These are phyloP conservation scores for Cetoscarus ocellatus DNA, from an alignment of 2,797 vertebrate species.

Conservation along the genomic window DNA sequence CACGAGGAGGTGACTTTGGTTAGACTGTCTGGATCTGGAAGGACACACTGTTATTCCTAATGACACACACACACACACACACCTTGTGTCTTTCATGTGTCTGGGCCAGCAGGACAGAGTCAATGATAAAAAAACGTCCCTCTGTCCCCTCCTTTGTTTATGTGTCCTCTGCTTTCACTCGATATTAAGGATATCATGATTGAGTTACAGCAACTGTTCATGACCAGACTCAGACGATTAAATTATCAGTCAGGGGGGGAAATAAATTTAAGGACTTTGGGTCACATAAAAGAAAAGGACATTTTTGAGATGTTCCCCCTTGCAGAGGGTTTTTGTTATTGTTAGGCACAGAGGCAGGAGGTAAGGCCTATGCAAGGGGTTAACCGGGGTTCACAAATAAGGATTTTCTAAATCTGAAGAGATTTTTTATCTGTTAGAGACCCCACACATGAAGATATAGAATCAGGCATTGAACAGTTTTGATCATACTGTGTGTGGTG, in stretches of 20 bases:
- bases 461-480: too few species aligned
- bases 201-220: neutral
- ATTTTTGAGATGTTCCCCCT: neutral
- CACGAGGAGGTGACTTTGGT: slow-evolving; percentile 53
- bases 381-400: too few species aligned
- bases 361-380: too few species aligned
- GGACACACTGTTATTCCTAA: slow-evolving; percentile 44
- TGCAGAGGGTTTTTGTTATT: neutral
- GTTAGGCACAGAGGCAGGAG: neutral
- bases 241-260: neutral
- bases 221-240: neutral
- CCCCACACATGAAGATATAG: too few species aligned
- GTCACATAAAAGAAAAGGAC: neutral
- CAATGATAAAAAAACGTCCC: slow-evolving; percentile 19
- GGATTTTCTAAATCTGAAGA: too few species aligned
- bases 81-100: slow-evolving; percentile 7
- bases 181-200: neutral
- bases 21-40: slow-evolving; percentile 56
- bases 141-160: slow-evolving; percentile 2
- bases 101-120: slow-evolving; percentile 33
- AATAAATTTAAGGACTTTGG: neutral
- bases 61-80: slow-evolving; percentile 30
- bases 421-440: too few species aligned
- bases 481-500: too few species aligned
- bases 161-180: neutral